A percentile compares a stretch with the other conserved stretches of the same genome.
Conservation (phyloP, 2,113 vertebrate species). For the Dascyllus trimaculatus region DNA sequence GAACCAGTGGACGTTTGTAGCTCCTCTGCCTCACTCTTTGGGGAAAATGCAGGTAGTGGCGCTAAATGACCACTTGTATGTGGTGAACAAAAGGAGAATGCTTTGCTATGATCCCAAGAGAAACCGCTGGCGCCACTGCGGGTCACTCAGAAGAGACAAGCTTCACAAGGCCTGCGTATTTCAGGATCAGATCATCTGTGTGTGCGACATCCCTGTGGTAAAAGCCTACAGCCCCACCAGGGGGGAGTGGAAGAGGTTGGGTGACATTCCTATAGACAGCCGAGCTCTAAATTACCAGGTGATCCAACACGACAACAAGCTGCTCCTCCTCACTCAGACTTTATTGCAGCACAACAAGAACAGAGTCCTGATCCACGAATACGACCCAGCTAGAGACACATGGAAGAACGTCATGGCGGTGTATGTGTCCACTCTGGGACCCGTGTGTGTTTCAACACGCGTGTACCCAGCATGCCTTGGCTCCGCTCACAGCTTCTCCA, state of each 20-base stretch:
- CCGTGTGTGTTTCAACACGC: constrained; percentile 88
- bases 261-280: constrained; percentile 89
- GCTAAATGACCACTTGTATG: constrained; percentile 88
- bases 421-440: constrained; percentile 87
- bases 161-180: constrained; percentile 92
- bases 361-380: constrained; percentile 90
- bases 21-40: constrained; percentile 89
- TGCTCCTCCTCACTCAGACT: constrained; percentile 89
- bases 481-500: constrained; percentile 89
- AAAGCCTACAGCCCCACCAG: constrained; percentile 90
- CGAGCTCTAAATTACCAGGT: constrained; percentile 91
- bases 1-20: constrained; percentile 91
- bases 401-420: constrained; percentile 90
- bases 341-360: constrained; percentile 90
- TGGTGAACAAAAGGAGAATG: constrained; percentile 90
- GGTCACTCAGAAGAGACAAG: constrained; percentile 88
- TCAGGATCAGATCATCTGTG: constrained; percentile 91
- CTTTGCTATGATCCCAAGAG: constrained; percentile 89
- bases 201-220: constrained; percentile 90
- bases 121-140: constrained; percentile 90
- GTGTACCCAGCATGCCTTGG: constrained; percentile 89
- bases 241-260: constrained; percentile 89
- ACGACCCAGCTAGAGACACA: constrained; percentile 84
- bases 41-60: constrained; percentile 90
- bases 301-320: constrained; percentile 86